A percentile compares a stretch with the other conserved stretches of the same genome.
phyloP scores from a whole-genome alignment of 2,888 invertebrate genomes.

The Dryomyza anilis region DNA sequence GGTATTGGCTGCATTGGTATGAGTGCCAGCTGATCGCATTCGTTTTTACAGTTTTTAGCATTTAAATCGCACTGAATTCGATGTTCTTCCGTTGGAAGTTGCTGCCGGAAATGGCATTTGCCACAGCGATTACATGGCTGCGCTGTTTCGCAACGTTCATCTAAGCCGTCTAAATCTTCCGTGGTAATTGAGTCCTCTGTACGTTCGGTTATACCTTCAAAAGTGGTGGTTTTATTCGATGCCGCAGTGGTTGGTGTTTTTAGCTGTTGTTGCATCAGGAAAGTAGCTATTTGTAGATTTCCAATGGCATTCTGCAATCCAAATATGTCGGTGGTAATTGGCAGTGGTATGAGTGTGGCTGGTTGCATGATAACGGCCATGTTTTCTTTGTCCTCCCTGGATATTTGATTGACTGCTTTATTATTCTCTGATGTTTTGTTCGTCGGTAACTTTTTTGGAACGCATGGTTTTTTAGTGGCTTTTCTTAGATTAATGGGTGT shows the following conservation, averaged over 20 bases:
- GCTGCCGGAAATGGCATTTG: constrained; percentile 8
- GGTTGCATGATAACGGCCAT: constrained; percentile 55
- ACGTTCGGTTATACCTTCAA: constrained; percentile 50
- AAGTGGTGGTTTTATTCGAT: constrained; percentile 45
- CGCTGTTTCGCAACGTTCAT: constrained; percentile 34
- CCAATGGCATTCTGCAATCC: constrained; percentile 58
- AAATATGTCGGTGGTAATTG: constrained; percentile 58
- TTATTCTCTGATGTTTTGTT: too few relatives aligned
- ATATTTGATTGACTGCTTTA: constrained; percentile 8
- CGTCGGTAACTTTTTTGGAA: constrained; percentile 25
- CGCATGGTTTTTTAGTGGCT: constrained; percentile 51
- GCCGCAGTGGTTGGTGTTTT: constrained; percentile 42
- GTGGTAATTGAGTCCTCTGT: constrained; percentile 38
- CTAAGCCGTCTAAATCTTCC: constrained; percentile 1
- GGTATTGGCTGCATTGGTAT: constrained; percentile 42
- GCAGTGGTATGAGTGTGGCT: constrained; percentile 59
- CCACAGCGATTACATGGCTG: constrained; percentile 4
- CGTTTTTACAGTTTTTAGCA: too few relatives aligned
- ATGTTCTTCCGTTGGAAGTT: not conserved
- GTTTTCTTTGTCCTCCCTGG: constrained; percentile 43
- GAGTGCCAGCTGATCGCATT: constrained; percentile 42
- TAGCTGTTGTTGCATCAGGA: constrained; percentile 56
- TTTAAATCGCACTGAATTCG: not conserved
- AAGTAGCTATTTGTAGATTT: constrained; percentile 59
- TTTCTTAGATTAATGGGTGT: constrained; percentile 58